Evolutionary conservation across 2,888 invertebrate genomes (phyloP), one percentile per base, ranked within the genome.

Genomic region (Drosophila robusta): DNA sequence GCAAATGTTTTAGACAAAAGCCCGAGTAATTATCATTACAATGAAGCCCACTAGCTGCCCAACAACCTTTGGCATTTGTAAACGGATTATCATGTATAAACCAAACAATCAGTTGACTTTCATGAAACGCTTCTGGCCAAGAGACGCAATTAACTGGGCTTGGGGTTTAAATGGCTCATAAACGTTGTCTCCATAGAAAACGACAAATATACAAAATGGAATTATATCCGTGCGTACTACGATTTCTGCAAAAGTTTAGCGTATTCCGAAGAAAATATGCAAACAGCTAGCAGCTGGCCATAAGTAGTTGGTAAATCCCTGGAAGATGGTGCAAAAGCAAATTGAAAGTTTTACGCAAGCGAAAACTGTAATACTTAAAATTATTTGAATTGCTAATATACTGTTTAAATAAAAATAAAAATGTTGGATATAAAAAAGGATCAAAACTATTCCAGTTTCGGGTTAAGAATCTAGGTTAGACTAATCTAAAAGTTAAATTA

Each of bases 1-100:
- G 78, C 73, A 77, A 44, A 63, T 78, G 62, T 41, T 44, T 60
- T 24, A 22, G 18, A 78, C 78, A 78, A 73, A 26, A 18, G 69
- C 7, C 32, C 16, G 38, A 63, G 49, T 45, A 75, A 75, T 68
- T 78, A 73, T 73, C 54, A 54, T 34, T 41, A 24, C 42, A 55
- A 38, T 18, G 26, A 11, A 54, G 49, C 22, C 45, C 16, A n/a
- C 41, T 8, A 39, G 16, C 41, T 18, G 11, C 3, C 14, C 39
- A n/a, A 18, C 22, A 32, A 24, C 36, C 57, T 50, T 42, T 63
- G 67, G 1, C 47, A 75, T 70, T 70, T 24, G 42, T 36, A 12
- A 56, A 26, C 51, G 26, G 26, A 74, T 56, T 45, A 36, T 18
- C 52, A 22, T 52, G 11, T 5, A 34, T 34, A 14, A 18, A 14